phyloP scores from a whole-genome alignment of 2,113 vertebrate species.

The Lota lota region DNA sequence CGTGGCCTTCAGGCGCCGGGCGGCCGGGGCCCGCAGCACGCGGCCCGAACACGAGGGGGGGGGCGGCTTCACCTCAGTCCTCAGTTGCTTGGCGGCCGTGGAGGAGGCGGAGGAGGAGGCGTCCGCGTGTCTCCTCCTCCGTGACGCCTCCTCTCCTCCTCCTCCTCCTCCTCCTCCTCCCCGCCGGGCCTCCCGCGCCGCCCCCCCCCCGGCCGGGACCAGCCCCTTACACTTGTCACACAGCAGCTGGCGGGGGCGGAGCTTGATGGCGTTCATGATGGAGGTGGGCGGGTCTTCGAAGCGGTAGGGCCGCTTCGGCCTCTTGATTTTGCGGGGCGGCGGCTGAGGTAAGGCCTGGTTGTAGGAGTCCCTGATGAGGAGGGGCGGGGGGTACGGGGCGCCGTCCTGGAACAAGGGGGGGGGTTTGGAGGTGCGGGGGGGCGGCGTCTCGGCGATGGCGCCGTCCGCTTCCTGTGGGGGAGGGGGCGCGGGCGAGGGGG shows the following conservation, averaged over 20 bases:
- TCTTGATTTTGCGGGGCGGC: slow-evolving; percentile 92
- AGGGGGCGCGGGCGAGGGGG: slow-evolving; percentile 70
- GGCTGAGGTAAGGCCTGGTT: slow-evolving; percentile 99
- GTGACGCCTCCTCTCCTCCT: slow-evolving; percentile 47
- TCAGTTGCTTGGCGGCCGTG: slow-evolving; percentile 87
- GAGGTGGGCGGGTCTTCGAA: slow-evolving; percentile 92
- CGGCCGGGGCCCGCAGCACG: not conserved
- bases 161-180: slow-evolving; percentile 76
- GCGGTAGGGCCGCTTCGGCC: slow-evolving; percentile 93
- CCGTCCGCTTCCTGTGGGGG: slow-evolving; percentile 32
- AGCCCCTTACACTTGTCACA: slow-evolving; percentile 96
- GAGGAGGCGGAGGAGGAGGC: slow-evolving; percentile 60
- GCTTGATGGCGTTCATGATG: slow-evolving; percentile 96
- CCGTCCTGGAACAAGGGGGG: slow-evolving; percentile 95
- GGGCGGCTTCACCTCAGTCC: slow-evolving; percentile 69
- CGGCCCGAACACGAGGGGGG: slow-evolving; percentile 49
- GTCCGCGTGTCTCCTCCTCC: slow-evolving; percentile 62
- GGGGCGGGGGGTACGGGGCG: slow-evolving; percentile 91
- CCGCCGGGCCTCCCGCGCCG: slow-evolving; percentile 83
- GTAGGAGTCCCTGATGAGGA: slow-evolving; percentile 99
- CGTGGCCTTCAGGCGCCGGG: slow-evolving; percentile 22
- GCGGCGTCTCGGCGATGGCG: slow-evolving; percentile 52
- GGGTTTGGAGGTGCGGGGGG: slow-evolving; percentile 86
- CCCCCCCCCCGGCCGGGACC: slow-evolving; percentile 77
- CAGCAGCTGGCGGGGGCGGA: slow-evolving; percentile 93